Evolutionary conservation across 2,888 invertebrate genomes (phyloP), one percentile per base, ranked within the genome.

Genomic region (Galerucella pusilla): DNA sequence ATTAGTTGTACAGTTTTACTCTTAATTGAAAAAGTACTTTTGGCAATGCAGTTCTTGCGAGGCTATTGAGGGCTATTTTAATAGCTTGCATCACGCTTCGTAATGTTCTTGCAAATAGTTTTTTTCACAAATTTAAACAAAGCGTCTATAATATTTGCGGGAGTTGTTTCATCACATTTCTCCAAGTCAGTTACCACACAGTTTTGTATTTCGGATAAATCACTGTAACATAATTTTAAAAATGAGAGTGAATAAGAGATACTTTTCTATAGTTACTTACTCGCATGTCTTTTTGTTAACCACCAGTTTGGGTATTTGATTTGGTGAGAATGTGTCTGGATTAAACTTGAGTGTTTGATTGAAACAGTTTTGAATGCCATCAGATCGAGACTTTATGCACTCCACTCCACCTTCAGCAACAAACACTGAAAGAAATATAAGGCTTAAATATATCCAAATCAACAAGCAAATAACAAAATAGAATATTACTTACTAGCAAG

Each of bases 101-200:
- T 81, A 14, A 74, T 76, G 46, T 81, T 80, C 61, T 82, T 81
- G 68, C 84, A 84, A 52, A 82, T 79, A 1, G 78, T 76, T 82
- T 92, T 93, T 80, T 91, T 91, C 2, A 95, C 89, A 84, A 91
- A 94, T 78, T 90, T 91, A 84, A 94, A 92, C 71, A 95, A 89
- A 0, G 94, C 91, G 76, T 94, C 94, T 0, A 93, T 90, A 83
- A 95, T 92, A 87, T 95, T 95, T 52, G 91, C 92, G 0, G 95
- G 94, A 0, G 95, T 95, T 2, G 94, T 93, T 65, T 94, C 93
- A 0, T 86, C 83, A 82, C 95, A 95, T 1, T 87, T 88, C 82
- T 93, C 93, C 73, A 94, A 82, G 2, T 90, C 90, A 0, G 81
- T 85, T 42, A 93, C 92, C 0, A 91, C 83, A 81, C 94, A 94